Evolutionary conservation across 2,888 invertebrate genomes (phyloP), one percentile per base, ranked within the genome.

Genomic region (Anthrax anthrax): DNA sequence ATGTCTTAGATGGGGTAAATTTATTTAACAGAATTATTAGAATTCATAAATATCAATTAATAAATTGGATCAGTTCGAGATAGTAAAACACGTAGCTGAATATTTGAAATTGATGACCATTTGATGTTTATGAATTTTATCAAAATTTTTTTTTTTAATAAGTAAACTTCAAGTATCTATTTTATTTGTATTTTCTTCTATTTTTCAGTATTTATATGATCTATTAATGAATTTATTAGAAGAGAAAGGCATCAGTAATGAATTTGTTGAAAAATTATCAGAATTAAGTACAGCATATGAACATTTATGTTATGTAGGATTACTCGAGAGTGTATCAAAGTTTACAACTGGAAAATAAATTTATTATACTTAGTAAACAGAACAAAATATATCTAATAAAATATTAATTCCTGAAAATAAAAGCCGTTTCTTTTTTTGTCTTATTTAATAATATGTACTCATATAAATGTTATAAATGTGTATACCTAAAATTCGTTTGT

Each of bases 181-280:
- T 8, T n/a, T 16, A 16, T 12, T 16, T 36, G n/a, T 36, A 5
- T 17, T 34, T 40, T 44, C 36, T 40, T 49, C 23, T 4, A 23
- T 47, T 59, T 76, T 77, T 16, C 72, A 91, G 89, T 90, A 91
- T 61, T 71, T 96, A 45, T 96, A 96, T 62, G 95, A 96, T 65
- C 74, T 94, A 42, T 71, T 98, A 54, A 86, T 97, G 83, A 94
- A 95, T 62, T 75, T 92, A 55, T 73, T 98, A 48, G 96, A 96
- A 67, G 97, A 97, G 64, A 89, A 97, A 57, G 97, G 97, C 34
- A 73, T 98, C 50, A 84, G 85, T 60, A 91, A 91, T 60, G 88
- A 91, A 52, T 96, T 98, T 69, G 87, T 81, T 1, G 85, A 88
- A 57, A 87, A 92, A 62, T 63, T 98, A 18, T 79, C 88, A 0